Evolutionary conservation across 1,140 invertebrate genomes (phyloP).

Genomic region (Maconellicoccus hirsutus): DNA sequence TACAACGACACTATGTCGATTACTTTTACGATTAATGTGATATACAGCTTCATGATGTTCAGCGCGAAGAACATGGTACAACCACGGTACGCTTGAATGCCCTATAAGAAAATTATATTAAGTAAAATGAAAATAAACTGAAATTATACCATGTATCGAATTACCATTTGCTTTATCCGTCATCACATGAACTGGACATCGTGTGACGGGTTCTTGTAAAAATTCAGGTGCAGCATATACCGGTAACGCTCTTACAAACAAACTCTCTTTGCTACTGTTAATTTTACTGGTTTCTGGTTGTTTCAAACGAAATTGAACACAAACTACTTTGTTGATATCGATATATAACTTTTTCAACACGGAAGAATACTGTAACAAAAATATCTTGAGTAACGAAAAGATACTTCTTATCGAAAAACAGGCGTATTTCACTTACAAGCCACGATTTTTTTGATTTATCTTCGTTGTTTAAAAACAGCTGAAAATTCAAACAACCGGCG

Average conservation of each 20-base stretch:
- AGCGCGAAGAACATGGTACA: constrained; percentile 44
- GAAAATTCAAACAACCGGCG: not conserved
- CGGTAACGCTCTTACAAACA: constrained; percentile 42
- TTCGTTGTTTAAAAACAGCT: not conserved
- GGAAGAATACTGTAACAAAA: constrained; percentile 23
- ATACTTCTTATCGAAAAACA: not conserved
- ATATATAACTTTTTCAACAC: constrained; percentile 24
- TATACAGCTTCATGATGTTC: constrained; percentile 41
- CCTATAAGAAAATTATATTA: not conserved
- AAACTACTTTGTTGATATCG: constrained; percentile 24
- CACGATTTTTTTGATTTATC: constrained; percentile 7
- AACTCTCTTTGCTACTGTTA: constrained; percentile 19
- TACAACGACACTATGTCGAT: constrained; percentile 36
- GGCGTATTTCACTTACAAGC: not conserved
- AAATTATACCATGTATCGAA: not conserved
- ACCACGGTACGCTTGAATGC: not conserved
- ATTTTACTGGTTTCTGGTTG: not conserved
- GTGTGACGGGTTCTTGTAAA: constrained; percentile 41
- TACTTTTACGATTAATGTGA: constrained; percentile 36
- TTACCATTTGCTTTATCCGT: constrained; percentile 22
- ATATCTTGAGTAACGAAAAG: not conserved
- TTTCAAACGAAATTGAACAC: constrained; percentile 15
- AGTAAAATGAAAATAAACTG: constrained; percentile 16
- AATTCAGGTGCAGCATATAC: constrained; percentile 45
- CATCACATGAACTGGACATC: constrained; percentile 43